Evolutionary conservation across 1,140 invertebrate species (phyloP).

Genomic region (Rhyacophila brunnea): DNA sequence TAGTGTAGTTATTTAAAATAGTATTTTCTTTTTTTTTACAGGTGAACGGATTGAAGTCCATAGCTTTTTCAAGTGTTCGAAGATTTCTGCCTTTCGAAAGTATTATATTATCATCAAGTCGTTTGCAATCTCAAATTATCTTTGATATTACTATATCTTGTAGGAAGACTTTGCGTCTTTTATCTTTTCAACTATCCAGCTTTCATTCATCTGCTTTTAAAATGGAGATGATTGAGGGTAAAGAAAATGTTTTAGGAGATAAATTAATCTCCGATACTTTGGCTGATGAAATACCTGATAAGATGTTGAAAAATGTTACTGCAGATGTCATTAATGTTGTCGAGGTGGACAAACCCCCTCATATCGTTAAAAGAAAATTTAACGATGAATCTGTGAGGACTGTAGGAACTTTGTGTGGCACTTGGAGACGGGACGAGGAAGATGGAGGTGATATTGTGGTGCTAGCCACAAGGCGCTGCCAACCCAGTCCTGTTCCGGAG

Average conservation of each 20-base stretch:
- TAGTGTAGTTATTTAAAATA: too few relatives aligned
- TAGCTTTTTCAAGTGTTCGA: too few relatives aligned
- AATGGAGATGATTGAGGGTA: neutral
- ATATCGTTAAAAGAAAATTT: conserved; percentile 2
- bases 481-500: conserved; percentile 47
- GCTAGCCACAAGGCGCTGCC: conserved; percentile 40
- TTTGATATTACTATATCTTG: too few relatives aligned
- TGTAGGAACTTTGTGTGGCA: conserved; percentile 52
- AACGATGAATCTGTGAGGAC: conserved; percentile 37
- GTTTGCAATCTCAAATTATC: too few relatives aligned
- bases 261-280: neutral
- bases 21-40: too few relatives aligned
- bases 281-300: neutral
- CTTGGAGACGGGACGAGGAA: conserved; percentile 50
- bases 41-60: too few relatives aligned
- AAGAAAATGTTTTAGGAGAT: neutral
- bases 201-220: neutral
- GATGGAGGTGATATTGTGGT: conserved; percentile 51
- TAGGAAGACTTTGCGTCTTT: too few relatives aligned
- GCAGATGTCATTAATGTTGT: neutral
- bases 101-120: too few relatives aligned
- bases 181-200: too few relatives aligned
- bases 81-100: too few relatives aligned
- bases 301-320: neutral
- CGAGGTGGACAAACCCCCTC: neutral